Conservation (phyloP, 2,888 invertebrate genomes). For the Heliconius ismenius region DNA sequence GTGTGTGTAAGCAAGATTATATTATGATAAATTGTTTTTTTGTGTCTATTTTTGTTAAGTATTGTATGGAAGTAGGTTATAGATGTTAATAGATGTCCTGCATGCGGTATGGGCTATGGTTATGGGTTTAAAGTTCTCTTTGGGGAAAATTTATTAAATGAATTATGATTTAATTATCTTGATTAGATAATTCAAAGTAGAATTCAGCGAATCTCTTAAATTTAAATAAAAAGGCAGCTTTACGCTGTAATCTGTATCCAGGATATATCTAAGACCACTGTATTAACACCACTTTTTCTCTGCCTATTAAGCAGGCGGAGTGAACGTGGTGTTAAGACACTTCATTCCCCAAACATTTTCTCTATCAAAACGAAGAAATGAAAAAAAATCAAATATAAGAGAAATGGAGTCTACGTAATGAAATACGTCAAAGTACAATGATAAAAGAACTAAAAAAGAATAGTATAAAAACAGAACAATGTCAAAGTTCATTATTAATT, state of each 20-base stretch:
- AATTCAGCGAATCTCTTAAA: too few relatives aligned
- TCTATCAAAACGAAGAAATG: neutral
- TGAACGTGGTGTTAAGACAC: neutral
- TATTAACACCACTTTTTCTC: too few relatives aligned
- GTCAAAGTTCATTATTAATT: neutral
- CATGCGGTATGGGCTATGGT: too few relatives aligned
- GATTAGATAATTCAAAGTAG: too few relatives aligned
- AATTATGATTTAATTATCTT: too few relatives aligned
- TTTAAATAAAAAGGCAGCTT: neutral
- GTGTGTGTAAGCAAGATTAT: neutral
- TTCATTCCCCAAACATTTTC: neutral
- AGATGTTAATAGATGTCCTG: neutral
- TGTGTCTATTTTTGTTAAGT: neutral
- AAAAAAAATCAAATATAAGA: neutral
- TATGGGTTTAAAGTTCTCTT: too few relatives aligned
- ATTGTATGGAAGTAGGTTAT: neutral
- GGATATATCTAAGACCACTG: too few relatives aligned
- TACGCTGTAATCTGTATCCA: neutral
- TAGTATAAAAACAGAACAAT: neutral
- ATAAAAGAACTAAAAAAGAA: too few relatives aligned
- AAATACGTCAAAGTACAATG: too few relatives aligned
- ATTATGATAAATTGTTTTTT: conserved; percentile 4
- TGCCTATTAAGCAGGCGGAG: neutral
- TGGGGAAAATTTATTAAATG: too few relatives aligned
- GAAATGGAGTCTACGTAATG: too few relatives aligned